Conservation (phyloP, 2,888 invertebrate genomes). For the Mayetiola destructor region DNA sequence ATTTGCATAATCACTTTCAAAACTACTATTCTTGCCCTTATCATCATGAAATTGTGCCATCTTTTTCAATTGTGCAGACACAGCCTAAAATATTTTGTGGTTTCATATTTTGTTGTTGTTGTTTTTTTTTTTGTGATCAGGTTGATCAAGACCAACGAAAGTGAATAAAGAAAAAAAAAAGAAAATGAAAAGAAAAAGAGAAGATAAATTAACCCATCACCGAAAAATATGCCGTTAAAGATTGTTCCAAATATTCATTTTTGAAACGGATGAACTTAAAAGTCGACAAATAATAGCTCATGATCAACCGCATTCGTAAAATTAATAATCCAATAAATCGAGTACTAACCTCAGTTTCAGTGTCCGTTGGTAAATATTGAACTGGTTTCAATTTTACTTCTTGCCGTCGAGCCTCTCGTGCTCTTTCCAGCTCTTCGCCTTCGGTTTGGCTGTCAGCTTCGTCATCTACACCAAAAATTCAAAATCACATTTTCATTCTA, state of each 20-base stretch:
- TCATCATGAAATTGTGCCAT: constrained; percentile 14
- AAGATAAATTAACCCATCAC: constrained; percentile 4
- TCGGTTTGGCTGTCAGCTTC: constrained; percentile 58
- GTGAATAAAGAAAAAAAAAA: constrained; percentile 8
- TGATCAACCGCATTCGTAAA: no score
- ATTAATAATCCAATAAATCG: no score
- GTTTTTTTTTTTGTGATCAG: constrained; percentile 12
- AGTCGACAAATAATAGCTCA: no score
- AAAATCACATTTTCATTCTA: not conserved
- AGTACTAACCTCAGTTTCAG: constrained; percentile 53
- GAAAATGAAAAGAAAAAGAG: constrained; percentile 13
- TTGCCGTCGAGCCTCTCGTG: constrained; percentile 49
- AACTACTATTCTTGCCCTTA: constrained; percentile 17
- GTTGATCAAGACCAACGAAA: constrained; percentile 14
- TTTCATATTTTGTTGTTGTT: not conserved
- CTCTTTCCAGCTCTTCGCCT: constrained; percentile 50
- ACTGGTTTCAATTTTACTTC: constrained; percentile 51
- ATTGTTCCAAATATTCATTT: no score
- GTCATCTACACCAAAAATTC: constrained; percentile 35
- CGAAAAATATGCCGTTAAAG: not conserved
- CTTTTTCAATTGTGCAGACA: constrained; percentile 16
- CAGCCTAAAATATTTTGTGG: constrained; percentile 18
- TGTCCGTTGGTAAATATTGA: constrained; percentile 47
- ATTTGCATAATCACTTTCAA: constrained; percentile 18
- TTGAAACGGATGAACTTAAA: no score